A percentile compares a stretch with the other conserved stretches of the same genome.
phyloP scores from a whole-genome alignment of 2,888 invertebrate species.

The Neuroscelio doddi region DNA sequence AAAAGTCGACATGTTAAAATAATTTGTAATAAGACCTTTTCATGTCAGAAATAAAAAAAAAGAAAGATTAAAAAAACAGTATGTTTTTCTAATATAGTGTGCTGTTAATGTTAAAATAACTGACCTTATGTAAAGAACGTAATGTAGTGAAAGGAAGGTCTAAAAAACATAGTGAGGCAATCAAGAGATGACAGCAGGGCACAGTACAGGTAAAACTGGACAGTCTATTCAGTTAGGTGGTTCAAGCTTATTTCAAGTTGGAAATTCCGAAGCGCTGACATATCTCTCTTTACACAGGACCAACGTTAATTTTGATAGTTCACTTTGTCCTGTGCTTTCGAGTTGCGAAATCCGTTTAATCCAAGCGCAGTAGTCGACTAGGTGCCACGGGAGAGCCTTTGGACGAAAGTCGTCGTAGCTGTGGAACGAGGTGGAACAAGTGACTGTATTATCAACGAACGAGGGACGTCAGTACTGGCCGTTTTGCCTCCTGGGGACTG shows the following conservation, averaged over 20 bases:
- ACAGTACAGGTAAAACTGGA: slow-evolving; percentile 1
- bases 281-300: slow-evolving; percentile 8
- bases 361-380: slow-evolving; percentile 19
- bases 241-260: slow-evolving; percentile 2
- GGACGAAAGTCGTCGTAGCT: slow-evolving; percentile 29
- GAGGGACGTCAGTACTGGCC: slow-evolving; percentile 33
- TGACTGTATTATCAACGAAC: slow-evolving; percentile 55
- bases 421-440: slow-evolving; percentile 41
- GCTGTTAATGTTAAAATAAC: no score
- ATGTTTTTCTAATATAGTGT: no score
- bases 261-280: slow-evolving; percentile 6
- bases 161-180: neutral
- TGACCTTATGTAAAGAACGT: no score
- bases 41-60: no score
- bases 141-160: no score
- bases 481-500: slow-evolving; percentile 53
- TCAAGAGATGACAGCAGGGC: neutral
- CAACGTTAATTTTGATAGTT: slow-evolving; percentile 32
- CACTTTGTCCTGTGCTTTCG: slow-evolving; percentile 25
- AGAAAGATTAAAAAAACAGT: no score
- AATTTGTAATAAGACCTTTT: no score
- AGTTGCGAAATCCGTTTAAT: slow-evolving; percentile 34
- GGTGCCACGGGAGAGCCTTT: slow-evolving; percentile 15
- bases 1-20: no score
- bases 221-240: neutral